Evolutionary conservation across 2,888 invertebrate genomes (phyloP).

Genomic region (Dyspetes luteomarginatus): DNA sequence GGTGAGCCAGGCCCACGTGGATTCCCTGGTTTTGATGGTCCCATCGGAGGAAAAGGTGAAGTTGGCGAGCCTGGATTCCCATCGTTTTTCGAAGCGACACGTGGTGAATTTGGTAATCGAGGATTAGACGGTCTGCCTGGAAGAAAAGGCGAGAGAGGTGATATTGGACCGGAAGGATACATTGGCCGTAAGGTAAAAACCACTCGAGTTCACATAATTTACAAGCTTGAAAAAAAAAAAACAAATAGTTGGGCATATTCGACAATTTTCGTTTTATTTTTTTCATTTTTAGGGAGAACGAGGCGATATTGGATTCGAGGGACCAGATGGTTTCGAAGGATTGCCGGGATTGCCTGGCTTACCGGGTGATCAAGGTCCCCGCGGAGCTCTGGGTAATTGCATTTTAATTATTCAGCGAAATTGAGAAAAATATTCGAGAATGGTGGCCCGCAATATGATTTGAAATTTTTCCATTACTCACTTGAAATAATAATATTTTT

Average conservation of each 20-base stretch:
- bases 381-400: slow-evolving; percentile 82
- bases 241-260: background rate
- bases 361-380: slow-evolving; percentile 81
- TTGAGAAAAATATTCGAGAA: too few relatives aligned
- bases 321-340: slow-evolving; percentile 86
- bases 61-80: slow-evolving; percentile 84
- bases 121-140: slow-evolving; percentile 85
- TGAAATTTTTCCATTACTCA: too few relatives aligned
- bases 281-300: slow-evolving; percentile 80
- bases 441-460: too few relatives aligned
- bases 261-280: background rate
- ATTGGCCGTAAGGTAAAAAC: slow-evolving; percentile 78
- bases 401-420: background rate
- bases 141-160: slow-evolving; percentile 85
- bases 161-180: slow-evolving; percentile 83
- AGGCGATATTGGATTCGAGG: slow-evolving; percentile 84
- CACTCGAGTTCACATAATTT: background rate
- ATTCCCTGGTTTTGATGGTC: slow-evolving; percentile 85
- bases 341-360: slow-evolving; percentile 81
- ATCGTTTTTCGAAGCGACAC: slow-evolving; percentile 77
- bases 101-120: slow-evolving; percentile 85
- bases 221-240: background rate
- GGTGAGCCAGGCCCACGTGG: slow-evolving; percentile 83
- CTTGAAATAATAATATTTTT: too few relatives aligned
- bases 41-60: slow-evolving; percentile 87